Percentiles rank a stretch among this genome's conserved stretches.
Conservation (phyloP, 2,113 vertebrate species). For the Charina bottae region DNA sequence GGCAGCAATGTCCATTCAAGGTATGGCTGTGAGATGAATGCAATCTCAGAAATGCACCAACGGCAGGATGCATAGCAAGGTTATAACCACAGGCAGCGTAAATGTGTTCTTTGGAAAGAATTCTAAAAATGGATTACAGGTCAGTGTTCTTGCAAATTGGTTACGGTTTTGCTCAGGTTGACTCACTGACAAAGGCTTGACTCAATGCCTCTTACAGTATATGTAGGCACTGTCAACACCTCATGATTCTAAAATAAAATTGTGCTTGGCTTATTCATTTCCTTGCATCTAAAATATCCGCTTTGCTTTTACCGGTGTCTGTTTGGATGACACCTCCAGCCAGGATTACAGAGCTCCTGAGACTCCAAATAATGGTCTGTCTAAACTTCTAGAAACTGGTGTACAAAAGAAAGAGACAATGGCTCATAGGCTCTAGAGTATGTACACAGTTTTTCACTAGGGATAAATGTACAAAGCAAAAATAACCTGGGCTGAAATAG, state of each 20-base stretch:
- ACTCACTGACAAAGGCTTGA: no score
- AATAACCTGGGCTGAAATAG: not conserved
- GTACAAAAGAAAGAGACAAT: not conserved
- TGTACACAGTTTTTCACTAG: no score
- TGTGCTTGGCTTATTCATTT: not conserved
- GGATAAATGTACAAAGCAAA: not conserved
- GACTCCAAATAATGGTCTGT: not conserved
- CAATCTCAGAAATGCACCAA: not conserved
- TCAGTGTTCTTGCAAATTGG: not conserved
- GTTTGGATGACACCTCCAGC: not conserved
- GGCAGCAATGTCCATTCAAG: not conserved
- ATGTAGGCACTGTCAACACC: not conserved
- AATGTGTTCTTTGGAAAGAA: not conserved
- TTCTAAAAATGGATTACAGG: not conserved
- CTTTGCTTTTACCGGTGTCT: not conserved
- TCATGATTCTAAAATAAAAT: not conserved
- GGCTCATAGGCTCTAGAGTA: no score
- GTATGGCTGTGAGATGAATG: rapidly evolving
- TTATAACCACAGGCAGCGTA: not conserved
- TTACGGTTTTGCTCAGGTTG: not conserved
- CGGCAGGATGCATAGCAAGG: not conserved
- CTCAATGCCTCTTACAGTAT: not conserved
- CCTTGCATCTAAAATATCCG: not conserved
- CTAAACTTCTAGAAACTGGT: not conserved
- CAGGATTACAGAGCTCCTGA: not conserved